Conservation (phyloP, 1,140 invertebrate species). For the Cyclina sinensis region DNA sequence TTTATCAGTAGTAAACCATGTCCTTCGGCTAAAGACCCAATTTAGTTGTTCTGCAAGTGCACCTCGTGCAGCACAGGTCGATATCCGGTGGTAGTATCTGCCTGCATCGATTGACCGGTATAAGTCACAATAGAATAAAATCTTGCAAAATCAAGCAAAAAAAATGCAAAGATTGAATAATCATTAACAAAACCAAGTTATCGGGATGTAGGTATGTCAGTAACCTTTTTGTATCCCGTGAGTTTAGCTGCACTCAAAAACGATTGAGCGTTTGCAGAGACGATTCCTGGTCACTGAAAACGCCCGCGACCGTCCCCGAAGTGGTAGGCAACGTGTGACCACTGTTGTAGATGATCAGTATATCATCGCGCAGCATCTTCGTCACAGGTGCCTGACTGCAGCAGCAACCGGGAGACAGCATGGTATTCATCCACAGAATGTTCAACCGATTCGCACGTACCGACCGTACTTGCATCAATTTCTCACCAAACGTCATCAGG, state of each 20-base stretch:
- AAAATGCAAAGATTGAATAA: too few relatives aligned
- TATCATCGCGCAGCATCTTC: not conserved
- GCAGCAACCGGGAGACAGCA: conserved; percentile 8
- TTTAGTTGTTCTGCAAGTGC: too few relatives aligned
- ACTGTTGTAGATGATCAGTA: not conserved
- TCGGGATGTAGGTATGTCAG: too few relatives aligned
- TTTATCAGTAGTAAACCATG: too few relatives aligned
- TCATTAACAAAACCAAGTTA: not conserved
- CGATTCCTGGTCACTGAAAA: not conserved
- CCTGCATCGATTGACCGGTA: too few relatives aligned
- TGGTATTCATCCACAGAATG: conserved; percentile 31
- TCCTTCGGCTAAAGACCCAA: too few relatives aligned
- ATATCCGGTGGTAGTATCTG: too few relatives aligned
- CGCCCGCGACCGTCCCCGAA: not conserved
- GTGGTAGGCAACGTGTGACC: not conserved
- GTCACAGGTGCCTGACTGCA: conserved; percentile 16
- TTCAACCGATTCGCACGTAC: not conserved
- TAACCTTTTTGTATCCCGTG: not conserved
- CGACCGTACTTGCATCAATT: not conserved
- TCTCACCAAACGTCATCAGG: not conserved
- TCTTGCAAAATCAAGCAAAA: too few relatives aligned
- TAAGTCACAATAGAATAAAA: too few relatives aligned
- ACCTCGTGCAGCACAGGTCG: too few relatives aligned
- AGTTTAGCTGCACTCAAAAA: conserved; percentile 5
- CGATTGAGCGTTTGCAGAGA: not conserved